Conservation (phyloP, 2,113 vertebrate species). For the Motacilla tschutschensis region DNA sequence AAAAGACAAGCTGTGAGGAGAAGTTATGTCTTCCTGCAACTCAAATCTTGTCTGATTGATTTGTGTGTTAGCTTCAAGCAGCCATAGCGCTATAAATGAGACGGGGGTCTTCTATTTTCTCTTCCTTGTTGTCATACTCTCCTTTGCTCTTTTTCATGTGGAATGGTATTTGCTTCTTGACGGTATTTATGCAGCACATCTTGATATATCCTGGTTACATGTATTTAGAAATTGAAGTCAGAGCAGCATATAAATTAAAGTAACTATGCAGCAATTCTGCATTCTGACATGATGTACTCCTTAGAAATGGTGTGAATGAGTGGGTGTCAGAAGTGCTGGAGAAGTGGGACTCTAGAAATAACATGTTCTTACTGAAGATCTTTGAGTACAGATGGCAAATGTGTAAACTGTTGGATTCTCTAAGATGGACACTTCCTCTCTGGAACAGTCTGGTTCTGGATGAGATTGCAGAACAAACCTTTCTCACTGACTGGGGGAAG, state of each 20-base stretch:
- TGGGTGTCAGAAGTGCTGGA: constrained; percentile 35
- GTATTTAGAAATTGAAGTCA: constrained; percentile 8
- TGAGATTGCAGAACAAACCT: neutral
- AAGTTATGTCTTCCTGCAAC: neutral
- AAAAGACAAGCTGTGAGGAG: neutral
- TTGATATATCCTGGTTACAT: neutral
- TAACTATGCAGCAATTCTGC: constrained; percentile 1
- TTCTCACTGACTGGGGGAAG: neutral
- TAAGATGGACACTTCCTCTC: constrained; percentile 10
- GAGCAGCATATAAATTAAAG: constrained; percentile 3
- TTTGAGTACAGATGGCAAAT: constrained; percentile 44
- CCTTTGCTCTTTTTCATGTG: neutral
- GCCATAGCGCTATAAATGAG: neutral
- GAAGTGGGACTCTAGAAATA: constrained; percentile 48
- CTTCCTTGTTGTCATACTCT: neutral
- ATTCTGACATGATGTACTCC: constrained; percentile 18
- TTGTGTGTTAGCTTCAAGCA: neutral
- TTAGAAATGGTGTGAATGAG: constrained; percentile 28
- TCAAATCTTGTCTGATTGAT: neutral
- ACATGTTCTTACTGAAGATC: constrained; percentile 17
- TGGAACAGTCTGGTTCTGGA: neutral
- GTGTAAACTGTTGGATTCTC: neutral
- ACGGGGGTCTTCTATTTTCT: neutral
- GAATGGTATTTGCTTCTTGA: neutral
- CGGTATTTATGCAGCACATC: neutral